A percentile compares a stretch with the other conserved stretches of the same genome.
These are phyloP conservation scores for Mayetiola destructor DNA, from an alignment of 2,888 invertebrate genomes.

Conservation along the genomic window DNA sequence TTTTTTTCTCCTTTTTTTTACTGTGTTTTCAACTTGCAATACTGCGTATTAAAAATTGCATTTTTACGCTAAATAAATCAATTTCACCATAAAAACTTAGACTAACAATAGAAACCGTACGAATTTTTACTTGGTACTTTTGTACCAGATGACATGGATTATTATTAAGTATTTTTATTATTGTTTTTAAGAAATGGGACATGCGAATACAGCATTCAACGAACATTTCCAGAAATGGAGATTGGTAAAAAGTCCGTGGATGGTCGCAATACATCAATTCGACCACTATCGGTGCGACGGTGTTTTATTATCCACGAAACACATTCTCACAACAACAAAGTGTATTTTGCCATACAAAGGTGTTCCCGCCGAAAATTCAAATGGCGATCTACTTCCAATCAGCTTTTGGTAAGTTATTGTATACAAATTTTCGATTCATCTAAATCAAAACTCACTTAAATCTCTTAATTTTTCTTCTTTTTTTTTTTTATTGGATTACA, in stretches of 20 bases:
- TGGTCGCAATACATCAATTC: conserved; percentile 1
- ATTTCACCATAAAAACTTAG: conserved; percentile 9
- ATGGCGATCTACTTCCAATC: conserved; percentile 7
- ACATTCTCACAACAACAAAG: conserved; percentile 10
- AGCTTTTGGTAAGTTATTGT: conserved; percentile 11
- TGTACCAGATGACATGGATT: conserved; percentile 5
- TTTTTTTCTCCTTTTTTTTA: conserved; percentile 4
- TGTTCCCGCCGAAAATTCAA: conserved; percentile 10
- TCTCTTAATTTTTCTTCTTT: conserved; percentile 1
- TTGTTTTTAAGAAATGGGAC: conserved; percentile 6
- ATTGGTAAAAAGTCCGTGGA: background rate
- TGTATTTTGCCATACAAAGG: conserved; percentile 11
- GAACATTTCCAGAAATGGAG: conserved; percentile 7
- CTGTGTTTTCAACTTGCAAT: conserved; percentile 11
- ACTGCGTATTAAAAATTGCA: conserved; percentile 6
- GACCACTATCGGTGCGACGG: conserved; percentile 4
- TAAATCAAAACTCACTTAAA: conserved; percentile 9
- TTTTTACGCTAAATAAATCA: conserved; percentile 1
- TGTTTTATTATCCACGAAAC: conserved; percentile 11
- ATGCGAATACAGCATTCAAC: conserved; percentile 4
- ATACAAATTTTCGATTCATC: conserved; percentile 10
- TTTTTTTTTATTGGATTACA: conserved; percentile 4
- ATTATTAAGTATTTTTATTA: conserved; percentile 7
- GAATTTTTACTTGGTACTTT: conserved; percentile 11
- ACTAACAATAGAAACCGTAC: conserved; percentile 11